Base-by-base conservation (phyloP, 2,113 vertebrate genomes). In the Helogale parvula region DNA sequence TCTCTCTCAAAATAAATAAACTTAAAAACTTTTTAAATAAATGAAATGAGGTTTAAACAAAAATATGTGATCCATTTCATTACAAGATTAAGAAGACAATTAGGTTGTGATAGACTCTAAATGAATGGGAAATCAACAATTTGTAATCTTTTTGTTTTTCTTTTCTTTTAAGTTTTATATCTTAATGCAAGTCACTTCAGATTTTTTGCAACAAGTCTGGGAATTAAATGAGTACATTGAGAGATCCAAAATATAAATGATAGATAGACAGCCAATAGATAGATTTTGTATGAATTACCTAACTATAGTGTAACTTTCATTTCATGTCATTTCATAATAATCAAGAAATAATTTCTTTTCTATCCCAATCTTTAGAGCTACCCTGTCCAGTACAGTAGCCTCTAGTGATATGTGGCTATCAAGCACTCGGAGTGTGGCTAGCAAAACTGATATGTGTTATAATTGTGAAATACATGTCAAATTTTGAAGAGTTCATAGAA, bases 181-280 rank as follows among this genome's bases (percentile, higher is more conserved):
- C 23, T 80, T 68, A 52, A 50, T 65, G 2, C 5, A 82, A 63
- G 21, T 7, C 54, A 74, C 5, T 77, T 57, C n/a, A 21, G 45
- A 13, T 76, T 71, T 88, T 57, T 60, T 76, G 7, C 31, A 90
- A 65, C 15, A 83, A 81, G 21, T 27, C 5, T 97, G 19, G 14
- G 14, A 25, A 71, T 71, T 35, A 72, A 76, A 65, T 82, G 90
- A 90, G 25, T 38, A 71, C 14, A 84, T 0, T 35, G 11, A 89
- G 93, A 91, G 29, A 80, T 54, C 66, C 89, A 86, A 89, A 92
- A 77, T 77, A 84, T 77, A 72, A 94, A 93, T 45, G 7, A 69
- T 5, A 79, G n/a, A 10, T 21, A 81, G 7, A 76, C 4, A 79
- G 33, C 9, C n/a, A 81, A 31, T 6, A 77, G 52, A 7, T 35